Evolutionary conservation across 1,140 invertebrate genomes (phyloP).

Genomic region (Penaeus japonicus): DNA sequence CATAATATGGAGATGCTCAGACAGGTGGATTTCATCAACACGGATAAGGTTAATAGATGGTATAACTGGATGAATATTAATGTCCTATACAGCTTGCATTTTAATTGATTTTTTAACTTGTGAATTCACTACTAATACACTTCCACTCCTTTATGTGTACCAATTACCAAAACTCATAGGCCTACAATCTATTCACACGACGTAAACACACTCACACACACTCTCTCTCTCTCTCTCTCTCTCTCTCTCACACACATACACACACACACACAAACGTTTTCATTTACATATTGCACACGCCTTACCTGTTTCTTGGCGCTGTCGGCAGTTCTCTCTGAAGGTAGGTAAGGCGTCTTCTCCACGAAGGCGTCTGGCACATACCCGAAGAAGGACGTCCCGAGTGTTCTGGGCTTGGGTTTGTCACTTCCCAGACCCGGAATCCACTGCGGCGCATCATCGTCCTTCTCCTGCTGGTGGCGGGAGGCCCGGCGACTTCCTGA

Average conservation of each 20-base stretch:
- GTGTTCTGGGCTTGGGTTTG: slow-evolving; percentile 60
- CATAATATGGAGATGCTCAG: too few species aligned
- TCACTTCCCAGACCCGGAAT: slow-evolving; percentile 62
- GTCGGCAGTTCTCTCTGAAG: slow-evolving; percentile 58
- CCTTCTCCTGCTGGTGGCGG: slow-evolving; percentile 72
- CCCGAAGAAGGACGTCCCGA: slow-evolving; percentile 63
- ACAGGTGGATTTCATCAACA: too few species aligned
- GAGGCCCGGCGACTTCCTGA: slow-evolving; percentile 71
- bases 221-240: not conserved
- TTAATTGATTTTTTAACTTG: too few species aligned
- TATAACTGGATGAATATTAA: too few species aligned
- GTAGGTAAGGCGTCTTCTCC: slow-evolving; percentile 60
- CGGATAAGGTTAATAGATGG: too few species aligned
- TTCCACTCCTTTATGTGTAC: too few species aligned
- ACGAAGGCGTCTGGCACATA: slow-evolving; percentile 62
- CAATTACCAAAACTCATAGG: too few species aligned
- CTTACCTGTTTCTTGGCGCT: slow-evolving; percentile 21
- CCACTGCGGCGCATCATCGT: slow-evolving; percentile 70
- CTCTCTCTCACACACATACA: not conserved
- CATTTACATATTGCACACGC: too few species aligned
- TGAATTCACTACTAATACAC: too few species aligned
- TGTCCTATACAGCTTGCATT: too few species aligned
- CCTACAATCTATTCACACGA: not conserved
- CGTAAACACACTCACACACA: not conserved
- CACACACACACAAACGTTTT: not conserved